Base-by-base conservation (phyloP, 1,140 invertebrate genomes). In the Latrodectus geometricus region DNA sequence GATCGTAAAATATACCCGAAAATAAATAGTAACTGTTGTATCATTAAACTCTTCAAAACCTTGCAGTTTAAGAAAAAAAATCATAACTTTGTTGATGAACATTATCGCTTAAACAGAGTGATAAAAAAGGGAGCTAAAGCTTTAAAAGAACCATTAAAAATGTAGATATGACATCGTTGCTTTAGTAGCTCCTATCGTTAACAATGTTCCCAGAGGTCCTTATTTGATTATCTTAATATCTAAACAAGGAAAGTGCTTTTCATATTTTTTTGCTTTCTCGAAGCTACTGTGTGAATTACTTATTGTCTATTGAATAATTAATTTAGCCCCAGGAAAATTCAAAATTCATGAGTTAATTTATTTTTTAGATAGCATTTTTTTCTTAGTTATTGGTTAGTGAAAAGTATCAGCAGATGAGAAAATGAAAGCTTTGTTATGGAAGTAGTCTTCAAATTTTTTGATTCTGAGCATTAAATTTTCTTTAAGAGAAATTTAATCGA, bases 281-380 rank as follows among this genome's bases (percentile, higher is more conserved):
- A 17, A 61, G 17, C 2, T 61, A 14, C 54, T 14, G 54, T 17
- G 54, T 61, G 54, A 61, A 11, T 14, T 17, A 14, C 54, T 61
- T 61, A 61, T 61, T 61, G 17, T 61, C 54, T 61, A 61, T 61
- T 61, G 54, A 61, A 61, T 61, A 61, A 61, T 61, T 61, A 61
- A 61, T 61, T 61, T 61, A 61, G 54, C 54, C 54, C 17, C 54
- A 11, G 54, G 54, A 61, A 61, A 61, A 61, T 61, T 61, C 54
- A 61, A 61, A 61, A 61, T 61, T 11, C 54, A 61, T 61, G 54
- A 61, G 54, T 61, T 61, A 61, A 61, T 61, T 61, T 17, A 11
- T 61, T 61, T 61, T 61, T 61, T 61, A 35, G 35, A 35, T 35
- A 35, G 35, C 35, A 35, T 35, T 35, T 35, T 35, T 35, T 3